phyloP scores from a whole-genome alignment of 1,140 invertebrate genomes.

The Oreohelix idahoensis region DNA sequence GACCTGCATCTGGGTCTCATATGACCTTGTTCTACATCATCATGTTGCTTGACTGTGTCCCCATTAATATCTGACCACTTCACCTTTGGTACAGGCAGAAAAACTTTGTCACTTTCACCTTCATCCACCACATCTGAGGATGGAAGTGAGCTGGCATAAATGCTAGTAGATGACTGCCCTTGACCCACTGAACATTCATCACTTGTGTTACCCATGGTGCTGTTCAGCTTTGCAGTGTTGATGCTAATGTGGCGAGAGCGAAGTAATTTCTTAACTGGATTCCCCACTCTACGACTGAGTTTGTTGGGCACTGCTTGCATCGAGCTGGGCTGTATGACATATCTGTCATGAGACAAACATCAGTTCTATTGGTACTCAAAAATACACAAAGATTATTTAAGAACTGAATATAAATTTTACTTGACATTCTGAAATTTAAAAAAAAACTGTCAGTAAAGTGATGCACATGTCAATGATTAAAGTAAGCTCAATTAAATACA shows the following conservation, averaged over 20 bases:
- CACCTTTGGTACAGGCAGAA: background rate
- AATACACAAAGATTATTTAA: no score
- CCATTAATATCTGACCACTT: background rate
- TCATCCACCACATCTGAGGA: background rate
- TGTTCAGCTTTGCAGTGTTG: background rate
- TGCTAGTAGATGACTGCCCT: background rate
- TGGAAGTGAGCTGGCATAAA: background rate
- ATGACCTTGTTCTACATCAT: background rate
- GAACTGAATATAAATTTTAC: no score
- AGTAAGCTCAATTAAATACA: no score
- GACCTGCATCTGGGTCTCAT: constrained; percentile 39
- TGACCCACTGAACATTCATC: background rate
- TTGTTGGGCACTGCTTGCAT: constrained; percentile 65
- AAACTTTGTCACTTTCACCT: background rate
- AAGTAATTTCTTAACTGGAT: background rate
- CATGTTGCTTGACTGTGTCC: background rate
- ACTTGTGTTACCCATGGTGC: background rate
- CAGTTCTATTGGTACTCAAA: no score
- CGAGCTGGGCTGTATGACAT: constrained; percentile 65
- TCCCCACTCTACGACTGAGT: constrained; percentile 21
- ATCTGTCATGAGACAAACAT: no score
- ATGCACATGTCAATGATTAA: no score
- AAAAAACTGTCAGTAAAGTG: no score
- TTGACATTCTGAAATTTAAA: no score
- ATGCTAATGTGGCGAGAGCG: constrained; percentile 27